Evolutionary conservation across 2,113 vertebrate species (phyloP).

Genomic region (Polyodon spathula): DNA sequence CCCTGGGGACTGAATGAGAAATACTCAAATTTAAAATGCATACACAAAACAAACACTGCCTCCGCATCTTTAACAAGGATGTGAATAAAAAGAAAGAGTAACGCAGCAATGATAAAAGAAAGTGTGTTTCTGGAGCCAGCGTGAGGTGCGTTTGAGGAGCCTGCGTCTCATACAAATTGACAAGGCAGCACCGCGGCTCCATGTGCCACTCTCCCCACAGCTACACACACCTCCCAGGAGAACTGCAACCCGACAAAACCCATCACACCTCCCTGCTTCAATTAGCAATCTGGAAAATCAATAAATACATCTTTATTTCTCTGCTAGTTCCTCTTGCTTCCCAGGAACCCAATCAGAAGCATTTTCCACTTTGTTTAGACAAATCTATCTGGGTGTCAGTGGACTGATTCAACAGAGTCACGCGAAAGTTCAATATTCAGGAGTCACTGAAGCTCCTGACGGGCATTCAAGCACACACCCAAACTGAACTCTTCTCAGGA

Average conservation of each 20-base stretch:
- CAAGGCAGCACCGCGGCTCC: not conserved
- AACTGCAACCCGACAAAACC: not conserved
- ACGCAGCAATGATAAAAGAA: no score
- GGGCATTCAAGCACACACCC: no score
- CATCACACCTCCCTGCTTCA: not conserved
- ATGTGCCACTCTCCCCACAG: not conserved
- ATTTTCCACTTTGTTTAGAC: slow-evolving; percentile 58
- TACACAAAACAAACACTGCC: no score
- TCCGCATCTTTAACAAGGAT: no score
- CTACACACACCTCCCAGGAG: not conserved
- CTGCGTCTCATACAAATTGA: not conserved
- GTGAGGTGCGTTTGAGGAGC: not conserved
- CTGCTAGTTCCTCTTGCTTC: slow-evolving; percentile 34
- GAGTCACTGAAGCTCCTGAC: no score
- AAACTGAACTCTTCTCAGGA: no score
- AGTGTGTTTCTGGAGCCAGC: not conserved
- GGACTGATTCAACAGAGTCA: slow-evolving; percentile 41
- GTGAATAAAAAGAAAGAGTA: no score
- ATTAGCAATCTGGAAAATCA: slow-evolving; percentile 11
- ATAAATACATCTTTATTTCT: slow-evolving; percentile 23
- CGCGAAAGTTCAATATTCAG: no score
- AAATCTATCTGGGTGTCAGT: slow-evolving; percentile 45
- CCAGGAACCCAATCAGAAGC: slow-evolving; percentile 48
- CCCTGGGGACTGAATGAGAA: no score
- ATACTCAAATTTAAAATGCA: no score